A percentile compares a stretch with the other conserved stretches of the same genome.
phyloP scores from a whole-genome alignment of 2,797 vertebrate species.

The Adelosebastes latens region DNA sequence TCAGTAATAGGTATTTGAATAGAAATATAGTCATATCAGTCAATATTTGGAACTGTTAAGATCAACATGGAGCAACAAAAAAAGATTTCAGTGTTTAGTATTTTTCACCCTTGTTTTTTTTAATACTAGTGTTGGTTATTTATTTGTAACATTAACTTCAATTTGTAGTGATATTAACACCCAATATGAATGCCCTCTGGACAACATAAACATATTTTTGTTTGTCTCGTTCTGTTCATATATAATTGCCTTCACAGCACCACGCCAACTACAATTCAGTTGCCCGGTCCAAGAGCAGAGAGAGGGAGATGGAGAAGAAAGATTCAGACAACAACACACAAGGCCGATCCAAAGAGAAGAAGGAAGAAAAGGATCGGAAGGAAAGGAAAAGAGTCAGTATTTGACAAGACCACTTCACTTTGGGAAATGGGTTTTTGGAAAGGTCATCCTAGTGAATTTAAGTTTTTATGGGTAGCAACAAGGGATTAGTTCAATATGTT shows the following conservation, averaged over 20 bases:
- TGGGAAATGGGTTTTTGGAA: neutral
- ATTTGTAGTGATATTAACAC: neutral
- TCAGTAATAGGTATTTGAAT: neutral
- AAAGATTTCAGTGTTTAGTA: neutral
- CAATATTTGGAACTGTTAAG: neutral
- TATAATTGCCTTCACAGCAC: conserved; percentile 85
- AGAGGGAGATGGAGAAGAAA: conserved; percentile 98
- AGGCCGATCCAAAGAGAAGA: conserved; percentile 96
- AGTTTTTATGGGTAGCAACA: neutral
- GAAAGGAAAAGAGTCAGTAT: conserved; percentile 94
- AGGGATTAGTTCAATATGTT: neutral
- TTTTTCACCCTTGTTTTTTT: neutral
- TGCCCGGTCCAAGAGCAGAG: conserved; percentile 95
- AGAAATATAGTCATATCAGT: neutral
- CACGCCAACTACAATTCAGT: conserved; percentile 94
- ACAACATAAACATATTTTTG: neutral
- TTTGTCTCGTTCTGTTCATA: conserved; percentile 49
- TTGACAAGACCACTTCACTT: neutral
- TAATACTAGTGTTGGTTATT: neutral
- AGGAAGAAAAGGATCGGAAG: conserved; percentile 93
- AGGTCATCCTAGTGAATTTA: neutral
- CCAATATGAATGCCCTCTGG: neutral
- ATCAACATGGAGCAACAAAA: neutral
- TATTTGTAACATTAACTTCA: neutral
- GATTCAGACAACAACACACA: conserved; percentile 91